Evolutionary conservation across 2,888 invertebrate species (phyloP), one percentile per base, ranked within the genome.

Genomic region (Creontiades dilutus): DNA sequence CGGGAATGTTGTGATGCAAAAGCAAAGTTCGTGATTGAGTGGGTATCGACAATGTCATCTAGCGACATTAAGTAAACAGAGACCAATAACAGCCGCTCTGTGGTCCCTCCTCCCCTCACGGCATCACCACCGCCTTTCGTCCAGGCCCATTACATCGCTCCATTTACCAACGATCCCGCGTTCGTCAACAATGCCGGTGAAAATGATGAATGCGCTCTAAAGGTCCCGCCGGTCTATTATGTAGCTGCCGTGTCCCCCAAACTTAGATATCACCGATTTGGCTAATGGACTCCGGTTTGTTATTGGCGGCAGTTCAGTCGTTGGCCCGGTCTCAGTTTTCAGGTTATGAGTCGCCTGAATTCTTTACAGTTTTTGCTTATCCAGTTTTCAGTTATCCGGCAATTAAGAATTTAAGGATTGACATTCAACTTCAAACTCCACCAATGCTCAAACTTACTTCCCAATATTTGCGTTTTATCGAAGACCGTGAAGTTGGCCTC

Each of bases 1-100:
- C 16, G 55, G 55, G 55, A 55, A n/a, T n/a, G n/a, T n/a, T n/a
- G n/a, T n/a, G 19, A 61, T 0, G 23, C 23, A 68, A 68, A 68
- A 68, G 23, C 68, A 68, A n/a, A 61, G 61, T 19, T 0, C 9
- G 9, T 27, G 68, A 68, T 68, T 27, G 68, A 68, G 68, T 23
- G 68, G 68, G 68, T 68, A 68, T 68, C 68, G 68, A 68, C 68
- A 7, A 68, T 23, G 68, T 68, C 68, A 19, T 68, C 68, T 68
- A n/a, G 68, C 23, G 68, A 68, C 68, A 68, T 68, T 68, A 19
- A 23, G 68, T 68, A 68, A 68, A 68, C 68, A 68, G 23, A 68
- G 13, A 23, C 23, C 68, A 68, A 68, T 68, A n/a, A 19, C 19
- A 12, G n/a, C 9, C 23, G 68, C 68, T 68, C 19, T 23, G 12